These are phyloP conservation scores for Poeciliopsis turneri DNA, from an alignment of 2,797 vertebrate species.

Conservation along the genomic window DNA sequence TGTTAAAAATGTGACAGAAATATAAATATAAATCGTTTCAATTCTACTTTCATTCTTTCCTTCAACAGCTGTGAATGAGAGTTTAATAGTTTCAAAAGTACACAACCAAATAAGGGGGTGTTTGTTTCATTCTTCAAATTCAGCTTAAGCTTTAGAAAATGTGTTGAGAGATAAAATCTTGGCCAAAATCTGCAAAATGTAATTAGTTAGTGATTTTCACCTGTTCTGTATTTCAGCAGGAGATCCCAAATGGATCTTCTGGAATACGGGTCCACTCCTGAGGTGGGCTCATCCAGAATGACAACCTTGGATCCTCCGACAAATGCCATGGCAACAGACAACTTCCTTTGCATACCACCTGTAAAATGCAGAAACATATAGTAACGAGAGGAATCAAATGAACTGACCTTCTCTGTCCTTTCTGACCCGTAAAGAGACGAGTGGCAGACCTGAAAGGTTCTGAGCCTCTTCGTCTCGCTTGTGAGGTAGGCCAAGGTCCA, in stretches of 20 bases:
- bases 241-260: constrained; percentile 97
- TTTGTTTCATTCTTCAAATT: constrained; percentile 14
- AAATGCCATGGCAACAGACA: constrained; percentile 95
- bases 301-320: constrained; percentile 94
- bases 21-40: constrained; percentile 8
- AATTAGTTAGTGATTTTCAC: constrained; percentile 68
- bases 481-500: constrained; percentile 88
- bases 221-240: constrained; percentile 90
- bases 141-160: not conserved
- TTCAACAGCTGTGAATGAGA: constrained; percentile 24
- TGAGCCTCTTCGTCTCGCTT: constrained; percentile 92
- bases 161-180: not conserved
- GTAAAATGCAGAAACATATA: not conserved
- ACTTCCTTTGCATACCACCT: constrained; percentile 97
- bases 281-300: constrained; percentile 95
- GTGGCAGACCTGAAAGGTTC: constrained; percentile 88
- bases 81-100: constrained; percentile 52
- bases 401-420: not conserved
- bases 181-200: not conserved
- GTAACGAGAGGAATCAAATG: not conserved
- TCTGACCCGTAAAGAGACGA: not conserved
- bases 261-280: constrained; percentile 96
- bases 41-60: constrained; percentile 15
- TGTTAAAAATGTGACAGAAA: not conserved
- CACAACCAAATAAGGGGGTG: constrained; percentile 51